A percentile compares a stretch with the other conserved stretches of the same genome.
Conservation (phyloP, 2,113 vertebrate genomes). For the Alligator mississippiensis region DNA sequence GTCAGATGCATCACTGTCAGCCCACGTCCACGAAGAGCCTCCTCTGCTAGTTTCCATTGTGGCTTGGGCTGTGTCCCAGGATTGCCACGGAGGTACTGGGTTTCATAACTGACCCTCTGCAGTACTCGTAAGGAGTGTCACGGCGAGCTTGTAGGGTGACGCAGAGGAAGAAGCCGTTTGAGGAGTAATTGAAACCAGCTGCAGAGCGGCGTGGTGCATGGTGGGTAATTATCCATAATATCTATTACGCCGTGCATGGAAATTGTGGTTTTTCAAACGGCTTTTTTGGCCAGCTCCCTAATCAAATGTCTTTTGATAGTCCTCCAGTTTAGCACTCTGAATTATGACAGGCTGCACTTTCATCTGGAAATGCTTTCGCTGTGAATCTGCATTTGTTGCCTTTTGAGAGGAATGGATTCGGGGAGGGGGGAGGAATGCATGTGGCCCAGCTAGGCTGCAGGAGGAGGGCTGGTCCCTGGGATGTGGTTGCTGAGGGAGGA, state of each 20-base stretch:
- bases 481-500: not conserved
- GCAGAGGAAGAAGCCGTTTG: constrained; percentile 71
- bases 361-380: constrained; percentile 67
- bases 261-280: constrained; percentile 70
- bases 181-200: constrained; percentile 81
- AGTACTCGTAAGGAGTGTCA: constrained; percentile 3
- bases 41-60: not conserved
- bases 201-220: constrained; percentile 65
- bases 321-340: constrained; percentile 40
- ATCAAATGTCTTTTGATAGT: constrained; percentile 76
- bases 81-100: constrained; percentile 18
- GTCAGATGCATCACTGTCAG: not conserved
- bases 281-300: constrained; percentile 76
- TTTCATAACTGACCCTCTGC: not conserved
- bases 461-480: not conserved
- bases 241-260: constrained; percentile 70
- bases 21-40: not conserved
- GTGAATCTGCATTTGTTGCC: constrained; percentile 70
- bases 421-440: not conserved
- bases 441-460: not conserved
- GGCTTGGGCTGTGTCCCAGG: not conserved
- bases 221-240: constrained; percentile 79
- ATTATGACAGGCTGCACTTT: constrained; percentile 51
- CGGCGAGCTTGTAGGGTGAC: constrained; percentile 42
- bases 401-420: constrained; percentile 50